Percentiles rank a stretch among this genome's conserved stretches.
Evolutionary conservation across 2,888 invertebrate species (phyloP).

Genomic region (Calliscelio sp.): DNA sequence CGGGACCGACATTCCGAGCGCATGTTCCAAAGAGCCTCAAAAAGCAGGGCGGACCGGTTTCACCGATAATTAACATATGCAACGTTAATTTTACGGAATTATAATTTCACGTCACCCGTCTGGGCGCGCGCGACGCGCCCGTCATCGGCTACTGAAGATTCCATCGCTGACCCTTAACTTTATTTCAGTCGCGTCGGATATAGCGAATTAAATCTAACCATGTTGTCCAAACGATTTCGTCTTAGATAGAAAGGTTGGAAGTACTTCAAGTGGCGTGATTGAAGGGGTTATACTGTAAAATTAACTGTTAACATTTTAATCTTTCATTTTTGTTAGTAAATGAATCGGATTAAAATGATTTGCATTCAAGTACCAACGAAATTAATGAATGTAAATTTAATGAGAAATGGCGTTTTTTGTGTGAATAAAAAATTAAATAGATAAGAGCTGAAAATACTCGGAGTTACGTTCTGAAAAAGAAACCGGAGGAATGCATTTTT

Average conservation of each 20-base stretch:
- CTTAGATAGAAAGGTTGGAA: too few relatives aligned
- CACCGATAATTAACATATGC: constrained; percentile 82
- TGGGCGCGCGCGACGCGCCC: constrained; percentile 73
- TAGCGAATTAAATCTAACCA: constrained; percentile 54
- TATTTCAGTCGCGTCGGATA: constrained; percentile 49
- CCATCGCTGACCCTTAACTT: constrained; percentile 56
- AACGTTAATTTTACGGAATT: constrained; percentile 84
- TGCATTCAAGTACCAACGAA: too few relatives aligned
- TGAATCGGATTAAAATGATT: too few relatives aligned
- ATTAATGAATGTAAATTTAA: too few relatives aligned
- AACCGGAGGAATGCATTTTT: not conserved
- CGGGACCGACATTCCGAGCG: constrained; percentile 54
- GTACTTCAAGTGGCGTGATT: too few relatives aligned
- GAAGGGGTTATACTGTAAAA: too few relatives aligned
- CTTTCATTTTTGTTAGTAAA: too few relatives aligned
- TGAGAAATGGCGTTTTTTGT: too few relatives aligned
- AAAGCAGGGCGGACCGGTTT: constrained; percentile 80
- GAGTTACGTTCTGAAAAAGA: not conserved
- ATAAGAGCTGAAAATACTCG: too few relatives aligned
- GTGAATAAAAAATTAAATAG: too few relatives aligned
- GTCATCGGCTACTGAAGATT: constrained; percentile 66
- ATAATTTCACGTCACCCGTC: constrained; percentile 82
- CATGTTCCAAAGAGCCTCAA: constrained; percentile 70
- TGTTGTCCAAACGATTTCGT: constrained; percentile 52
- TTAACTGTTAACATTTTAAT: too few relatives aligned